Evolutionary conservation across 2,888 invertebrate species (phyloP), one percentile per base, ranked within the genome.

Genomic region (Cotesia congregata): DNA sequence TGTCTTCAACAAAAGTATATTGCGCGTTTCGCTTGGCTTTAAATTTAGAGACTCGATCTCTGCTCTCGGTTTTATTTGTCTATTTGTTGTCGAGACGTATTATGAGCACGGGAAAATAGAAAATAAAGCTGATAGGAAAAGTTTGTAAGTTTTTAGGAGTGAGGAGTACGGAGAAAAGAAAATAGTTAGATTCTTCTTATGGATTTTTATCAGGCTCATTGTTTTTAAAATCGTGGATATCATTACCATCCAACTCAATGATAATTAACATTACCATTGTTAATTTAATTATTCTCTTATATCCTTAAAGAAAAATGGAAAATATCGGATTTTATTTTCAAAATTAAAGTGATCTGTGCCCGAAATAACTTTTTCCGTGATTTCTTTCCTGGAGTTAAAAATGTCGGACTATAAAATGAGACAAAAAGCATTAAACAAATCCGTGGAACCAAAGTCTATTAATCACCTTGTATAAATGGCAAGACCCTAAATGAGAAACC

Each of bases 401-500:
- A 38, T 61, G 17, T 38, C 30, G 4, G 72, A 72, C 61, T 62
- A 17, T 4, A 64, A 62, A 39, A n/a, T 20, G 40, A 65, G 65
- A 41, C 38, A 72, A 64, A 72, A 72, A 72, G n/a, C 65, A 72
- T 30, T 72, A 72, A 72, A 72, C 65, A 72, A 72, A 72, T 65
- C 64, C 71, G 30, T 39, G 71, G 50, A 72, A 65, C 72, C 72
- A 64, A 64, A 64, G 65, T 76, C 76, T 67, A 76, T 76, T 76
- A 76, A 76, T 76, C 76, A 76, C 76, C 12, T n/a, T 39, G 59
- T 67, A 72, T 50, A 15, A 76, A 76, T 68, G 60, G n/a, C 7
- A 62, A 62, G 39, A n/a, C 68, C 62, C 72, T 61, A 73, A 76
- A 76, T 76, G 76, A 73, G 76, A 72, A 76, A 72, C 72, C 68